phyloP scores from a whole-genome alignment of 92 coral and sea anemone genomes.

The Epizoanthus illoricatus region DNA sequence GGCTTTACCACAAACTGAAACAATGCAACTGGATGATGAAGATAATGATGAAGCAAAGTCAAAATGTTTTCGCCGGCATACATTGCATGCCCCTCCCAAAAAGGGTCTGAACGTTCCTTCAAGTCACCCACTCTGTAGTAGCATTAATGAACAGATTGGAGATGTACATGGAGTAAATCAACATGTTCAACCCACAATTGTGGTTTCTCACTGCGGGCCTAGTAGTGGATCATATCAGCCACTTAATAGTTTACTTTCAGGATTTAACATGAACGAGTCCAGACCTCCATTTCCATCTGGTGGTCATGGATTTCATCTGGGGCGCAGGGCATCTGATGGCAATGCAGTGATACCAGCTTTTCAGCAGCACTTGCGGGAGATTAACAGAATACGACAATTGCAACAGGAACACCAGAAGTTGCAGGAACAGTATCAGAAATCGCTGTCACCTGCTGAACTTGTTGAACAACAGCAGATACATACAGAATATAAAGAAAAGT shows the following conservation, averaged over 20 bases:
- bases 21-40: constrained; percentile 31
- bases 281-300: constrained; percentile 66
- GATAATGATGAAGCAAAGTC: constrained; percentile 25
- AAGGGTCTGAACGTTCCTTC: constrained; percentile 70
- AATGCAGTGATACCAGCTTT: constrained; percentile 85
- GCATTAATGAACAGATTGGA: constrained; percentile 58
- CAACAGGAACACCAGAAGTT: constrained; percentile 94
- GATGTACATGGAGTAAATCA: constrained; percentile 17
- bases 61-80: constrained; percentile 66
- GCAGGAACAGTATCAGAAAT: constrained; percentile 94
- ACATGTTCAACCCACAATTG: constrained; percentile 63
- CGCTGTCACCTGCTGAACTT: constrained; percentile 91
- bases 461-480: constrained; percentile 89
- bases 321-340: constrained; percentile 96
- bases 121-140: constrained; percentile 61
- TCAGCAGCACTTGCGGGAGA: constrained; percentile 84
- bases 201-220: constrained; percentile 74
- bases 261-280: constrained; percentile 55
- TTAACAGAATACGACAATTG: constrained; percentile 74
- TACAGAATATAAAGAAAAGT: constrained; percentile 88
- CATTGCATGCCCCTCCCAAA: constrained; percentile 81
- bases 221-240: constrained; percentile 41
- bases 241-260: constrained; percentile 31
- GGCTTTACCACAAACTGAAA: constrained; percentile 19
- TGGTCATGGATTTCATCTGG: constrained; percentile 37